Base-by-base conservation (phyloP, 2,888 invertebrate species). In the Melitaea athalia region DNA sequence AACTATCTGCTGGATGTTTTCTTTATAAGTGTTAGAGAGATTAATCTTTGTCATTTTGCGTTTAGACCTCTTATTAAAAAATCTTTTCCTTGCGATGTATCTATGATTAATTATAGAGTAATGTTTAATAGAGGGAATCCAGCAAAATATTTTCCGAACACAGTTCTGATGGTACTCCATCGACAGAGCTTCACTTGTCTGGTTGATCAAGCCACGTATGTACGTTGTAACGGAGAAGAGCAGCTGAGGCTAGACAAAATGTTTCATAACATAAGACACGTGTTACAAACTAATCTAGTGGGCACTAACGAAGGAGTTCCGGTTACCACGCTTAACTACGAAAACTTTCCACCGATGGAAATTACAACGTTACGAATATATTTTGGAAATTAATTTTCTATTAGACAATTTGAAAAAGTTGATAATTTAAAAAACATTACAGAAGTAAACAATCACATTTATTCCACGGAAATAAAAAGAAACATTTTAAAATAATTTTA, bases 61-160 rank as follows among this genome's bases (percentile, higher is more conserved):
- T 88, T 86, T 75, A 72, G 91, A 42, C 89, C 90, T 1, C 77
- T 92, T 68, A 77, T 90, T 17, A 89, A 86, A 75, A 80, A 79
- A 7, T 75, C 85, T 2, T 89, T 90, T 75, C 91, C 91, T 2
- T 91, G 91, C 74, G 91, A 91, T 73, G 80, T 90, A 5, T 73
- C 79, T 0, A 73, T 91, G n/a, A 63, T 91, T 1, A 91, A 86
- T 72, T 91, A 81, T 67, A 85, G 91, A 74, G 72, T 80, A 15
- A 67, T 83, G 43, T 68, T 86, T 42, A 77, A 79, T 42, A 80
- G 75, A 74, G 74, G 68, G 3, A 68, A 73, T 6, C 59, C 76
- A 17, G 72, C 75, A 42, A 71, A 81, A 67, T 72, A 74, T 12
- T 72, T 71, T 53, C 80, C 85, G 1, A 84, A 76, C 62, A 72